These are phyloP conservation scores for Nipponacmea schrenckii DNA, from an alignment of 2,888 invertebrate genomes.

Conservation along the genomic window DNA sequence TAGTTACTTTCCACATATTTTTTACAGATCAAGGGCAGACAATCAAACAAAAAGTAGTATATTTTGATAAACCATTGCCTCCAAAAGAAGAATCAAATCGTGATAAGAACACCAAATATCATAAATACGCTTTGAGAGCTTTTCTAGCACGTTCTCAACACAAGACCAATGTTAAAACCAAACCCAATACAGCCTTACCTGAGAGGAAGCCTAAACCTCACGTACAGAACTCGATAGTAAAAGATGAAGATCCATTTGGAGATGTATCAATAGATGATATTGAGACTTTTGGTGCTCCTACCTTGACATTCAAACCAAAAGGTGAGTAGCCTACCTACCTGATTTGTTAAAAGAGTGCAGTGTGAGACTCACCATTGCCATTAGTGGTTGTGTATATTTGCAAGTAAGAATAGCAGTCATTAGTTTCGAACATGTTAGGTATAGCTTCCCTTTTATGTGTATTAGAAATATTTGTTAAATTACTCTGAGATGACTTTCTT, in stretches of 20 bases:
- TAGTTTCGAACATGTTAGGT: too few relatives aligned
- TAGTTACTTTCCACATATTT: neutral
- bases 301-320: neutral
- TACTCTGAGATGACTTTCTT: too few relatives aligned
- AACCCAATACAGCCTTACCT: too few relatives aligned
- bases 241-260: slow-evolving; percentile 14
- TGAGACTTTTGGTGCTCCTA: slow-evolving; percentile 35
- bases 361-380: too few relatives aligned
- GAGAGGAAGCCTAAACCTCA: neutral
- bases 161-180: neutral
- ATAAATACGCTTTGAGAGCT: slow-evolving; percentile 47
- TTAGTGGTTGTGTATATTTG: too few relatives aligned
- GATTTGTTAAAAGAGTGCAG: too few relatives aligned
- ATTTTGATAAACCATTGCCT: slow-evolving; percentile 51
- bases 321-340: too few relatives aligned
- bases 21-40: slow-evolving; percentile 41
- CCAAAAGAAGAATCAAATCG: slow-evolving; percentile 29
- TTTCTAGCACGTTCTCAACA: slow-evolving; percentile 31
- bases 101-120: slow-evolving; percentile 45
- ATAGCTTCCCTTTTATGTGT: too few relatives aligned
- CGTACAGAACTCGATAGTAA: neutral
- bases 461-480: too few relatives aligned
- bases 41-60: slow-evolving; percentile 44
- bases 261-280: slow-evolving; percentile 28
- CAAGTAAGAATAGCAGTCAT: too few relatives aligned